Evolutionary conservation across 2,888 invertebrate genomes (phyloP), one percentile per base, ranked within the genome.

Genomic region (Caenorhabditis uteleia): DNA sequence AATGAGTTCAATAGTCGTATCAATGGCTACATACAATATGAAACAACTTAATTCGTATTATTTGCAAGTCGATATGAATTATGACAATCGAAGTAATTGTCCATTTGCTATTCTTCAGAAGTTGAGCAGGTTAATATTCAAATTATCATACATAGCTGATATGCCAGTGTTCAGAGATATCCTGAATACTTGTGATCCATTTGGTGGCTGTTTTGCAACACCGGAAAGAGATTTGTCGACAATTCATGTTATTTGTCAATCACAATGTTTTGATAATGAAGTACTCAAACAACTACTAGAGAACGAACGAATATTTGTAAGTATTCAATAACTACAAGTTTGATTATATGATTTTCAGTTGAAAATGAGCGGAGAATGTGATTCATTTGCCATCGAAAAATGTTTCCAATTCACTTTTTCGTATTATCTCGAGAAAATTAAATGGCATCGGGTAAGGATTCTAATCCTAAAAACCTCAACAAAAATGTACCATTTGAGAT

Each of bases 21-120:
- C 49, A 1, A 45, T 60, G 3, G 60, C 48, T 0, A 54, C 33
- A 26, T 23, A 54, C 2, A 45, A 60, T 23, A 31, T 54, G 3
- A 45, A 26, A 44, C 34, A 36, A 20, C 18, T 61, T 29, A 50
- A 40, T 29, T 18, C 55, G 18, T 34, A 46, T 21, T 61, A 55
- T 43, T 27, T 61, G 5, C 46, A 47, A 55, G 55, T 55, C 16
- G 62, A 62, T 33, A 51, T 62, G 56, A 48, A 47, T 16, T 56
- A 36, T 23, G 62, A 62, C n/a, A 56, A 62, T 39, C 46, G 62
- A 14, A 50, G 51, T 29, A 56, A 56, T n/a, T 46, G 51, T 2
- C 44, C 56, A 6, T 26, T 38, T 10, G 56, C 56, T 7, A 38
- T 62, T 25, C 46, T 51, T 20, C 51, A 26, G 14, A 62, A 50